Evolutionary conservation across 2,888 invertebrate genomes (phyloP), one percentile per base, ranked within the genome.

Genomic region (Rhimphoctona megacephalus): DNA sequence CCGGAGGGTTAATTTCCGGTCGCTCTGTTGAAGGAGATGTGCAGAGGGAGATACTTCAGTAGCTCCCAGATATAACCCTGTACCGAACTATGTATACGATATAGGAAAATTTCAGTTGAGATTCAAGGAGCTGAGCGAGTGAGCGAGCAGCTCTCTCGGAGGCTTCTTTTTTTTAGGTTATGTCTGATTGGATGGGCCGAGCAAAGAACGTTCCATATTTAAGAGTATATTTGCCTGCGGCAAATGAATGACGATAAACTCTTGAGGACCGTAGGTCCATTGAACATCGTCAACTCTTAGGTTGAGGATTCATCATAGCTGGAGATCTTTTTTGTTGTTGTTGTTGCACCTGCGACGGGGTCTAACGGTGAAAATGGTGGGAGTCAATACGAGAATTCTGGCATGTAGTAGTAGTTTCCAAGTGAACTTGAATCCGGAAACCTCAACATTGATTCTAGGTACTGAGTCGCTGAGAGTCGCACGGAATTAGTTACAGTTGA

Each of bases 1-100:
- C 82, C 82, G 78, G 83, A 88, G 86, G 88, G 86, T 88, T 88
- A 85, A 88, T 88, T 88, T 88, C 88, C 88, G 88, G 85, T 66
- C 77, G 67, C 87, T n/a, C n/a, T 66, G 78, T 73, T 46, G 84
- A 84, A 86, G 86, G 43, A 80, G 74, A 81, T 49, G 70, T 64
- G 81, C 69, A 70, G 69, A 69, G 79, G 22, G 72, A 80, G 72
- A 72, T 80, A 49, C 81, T 73, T 66, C 52, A 73, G 73, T 81
- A 43, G 64, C 73, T 73, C 39, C 7, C 19, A 64, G 66, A 73
- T 81, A 73, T 61, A 80, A 80, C 36, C 49, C 22, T 46, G 19
- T 54, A 81, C 61, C 19, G 64, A 81, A 81, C 73, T 73, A 66
- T 73, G 73, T 25, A 72, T 49, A 49, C 33, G 52, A 73, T 54